These are phyloP conservation scores for Aporrectodea caliginosa DNA, from an alignment of 1,140 invertebrate species.

Conservation along the genomic window DNA sequence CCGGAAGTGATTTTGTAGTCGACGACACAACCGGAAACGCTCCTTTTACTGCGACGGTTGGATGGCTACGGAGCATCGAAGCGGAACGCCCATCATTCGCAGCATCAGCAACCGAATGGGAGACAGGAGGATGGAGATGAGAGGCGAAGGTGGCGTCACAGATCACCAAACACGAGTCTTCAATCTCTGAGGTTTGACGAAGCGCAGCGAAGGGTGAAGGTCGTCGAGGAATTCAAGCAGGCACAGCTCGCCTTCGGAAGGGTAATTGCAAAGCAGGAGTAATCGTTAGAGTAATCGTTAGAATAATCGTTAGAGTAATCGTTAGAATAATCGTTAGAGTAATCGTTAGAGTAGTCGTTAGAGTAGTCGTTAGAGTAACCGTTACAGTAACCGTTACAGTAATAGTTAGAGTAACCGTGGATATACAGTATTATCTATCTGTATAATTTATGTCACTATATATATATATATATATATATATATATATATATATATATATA, in stretches of 20 bases:
- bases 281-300: too few relatives aligned
- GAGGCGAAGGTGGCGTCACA: neutral
- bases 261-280: too few relatives aligned
- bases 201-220: neutral
- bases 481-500: too few relatives aligned
- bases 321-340: too few relatives aligned
- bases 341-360: too few relatives aligned
- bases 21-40: neutral
- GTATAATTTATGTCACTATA: too few relatives aligned
- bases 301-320: too few relatives aligned
- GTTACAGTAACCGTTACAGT: too few relatives aligned
- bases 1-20: neutral
- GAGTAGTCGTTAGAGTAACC: too few relatives aligned
- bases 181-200: neutral
- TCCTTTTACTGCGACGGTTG: neutral
- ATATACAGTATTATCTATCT: too few relatives aligned
- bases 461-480: too few relatives aligned
- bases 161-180: neutral
- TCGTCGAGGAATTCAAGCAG: neutral
- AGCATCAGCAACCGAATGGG: neutral
- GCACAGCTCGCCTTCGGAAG: neutral
- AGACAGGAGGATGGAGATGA: neutral
- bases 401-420: too few relatives aligned
- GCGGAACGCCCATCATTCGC: neutral
- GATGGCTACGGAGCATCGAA: neutral